These are phyloP conservation scores for Latrodectus hesperus DNA, from an alignment of 2,888 invertebrate genomes.

Conservation along the genomic window DNA sequence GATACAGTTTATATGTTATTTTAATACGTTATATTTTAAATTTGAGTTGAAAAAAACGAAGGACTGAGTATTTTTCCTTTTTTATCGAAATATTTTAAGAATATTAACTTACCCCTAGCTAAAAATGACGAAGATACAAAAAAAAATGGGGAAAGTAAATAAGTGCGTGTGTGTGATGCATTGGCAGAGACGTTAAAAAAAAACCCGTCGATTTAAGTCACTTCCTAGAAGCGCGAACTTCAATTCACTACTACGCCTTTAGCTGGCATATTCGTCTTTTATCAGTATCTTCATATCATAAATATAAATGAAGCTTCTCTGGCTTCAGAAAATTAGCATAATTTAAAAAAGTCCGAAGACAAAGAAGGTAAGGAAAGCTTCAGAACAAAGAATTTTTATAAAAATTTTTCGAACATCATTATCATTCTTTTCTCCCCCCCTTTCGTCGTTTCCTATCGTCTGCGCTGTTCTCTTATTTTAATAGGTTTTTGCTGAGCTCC, in stretches of 20 bases:
- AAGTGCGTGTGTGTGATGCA: no score
- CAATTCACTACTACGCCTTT: neutral
- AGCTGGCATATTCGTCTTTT: slow-evolving; percentile 10
- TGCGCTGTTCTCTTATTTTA: neutral
- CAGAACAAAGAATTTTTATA: slow-evolving; percentile 14
- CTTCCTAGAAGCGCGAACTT: neutral
- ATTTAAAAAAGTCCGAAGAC: slow-evolving; percentile 31
- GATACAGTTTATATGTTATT: no score
- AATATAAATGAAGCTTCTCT: slow-evolving; percentile 35
- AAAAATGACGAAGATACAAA: no score
- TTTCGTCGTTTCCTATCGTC: neutral
- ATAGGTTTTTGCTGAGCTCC: neutral
- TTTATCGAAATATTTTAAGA: no score
- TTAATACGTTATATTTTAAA: no score
- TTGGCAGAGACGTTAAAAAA: no score
- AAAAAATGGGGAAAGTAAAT: no score
- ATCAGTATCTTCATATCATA: slow-evolving; percentile 26
- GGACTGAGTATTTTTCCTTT: no score
- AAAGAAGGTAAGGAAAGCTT: slow-evolving; percentile 12
- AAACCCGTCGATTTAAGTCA: neutral
- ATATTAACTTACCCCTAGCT: no score
- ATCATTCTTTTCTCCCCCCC: neutral
- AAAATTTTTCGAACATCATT: slow-evolving; percentile 43
- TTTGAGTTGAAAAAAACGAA: no score
- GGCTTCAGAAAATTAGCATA: slow-evolving; percentile 27